phyloP scores from a whole-genome alignment of 2,113 vertebrate species.

The Indicator maculatus region DNA sequence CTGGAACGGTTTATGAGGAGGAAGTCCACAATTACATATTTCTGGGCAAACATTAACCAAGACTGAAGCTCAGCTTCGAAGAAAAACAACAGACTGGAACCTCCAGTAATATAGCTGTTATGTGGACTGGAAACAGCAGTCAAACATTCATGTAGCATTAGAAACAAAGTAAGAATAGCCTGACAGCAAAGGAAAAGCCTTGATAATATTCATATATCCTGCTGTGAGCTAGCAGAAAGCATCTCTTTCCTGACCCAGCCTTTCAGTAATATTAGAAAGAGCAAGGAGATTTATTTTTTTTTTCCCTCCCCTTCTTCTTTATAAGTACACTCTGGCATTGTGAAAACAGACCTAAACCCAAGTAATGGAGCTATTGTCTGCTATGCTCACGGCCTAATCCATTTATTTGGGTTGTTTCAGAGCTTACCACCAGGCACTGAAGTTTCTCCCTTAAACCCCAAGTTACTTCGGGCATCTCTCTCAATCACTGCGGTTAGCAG shows the following conservation, averaged over 20 bases:
- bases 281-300: neutral
- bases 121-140: slow-evolving; percentile 54
- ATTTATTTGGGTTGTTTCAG: slow-evolving; percentile 53
- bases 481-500: slow-evolving; percentile 50
- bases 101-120: slow-evolving; percentile 60
- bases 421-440: neutral
- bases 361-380: slow-evolving; percentile 47
- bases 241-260: neutral
- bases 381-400: neutral
- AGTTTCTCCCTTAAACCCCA: slow-evolving; percentile 53
- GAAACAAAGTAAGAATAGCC: neutral
- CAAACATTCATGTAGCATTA: neutral
- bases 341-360: slow-evolving; percentile 56
- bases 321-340: neutral
- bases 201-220: neutral
- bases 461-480: slow-evolving; percentile 49
- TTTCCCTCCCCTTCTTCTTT: neutral
- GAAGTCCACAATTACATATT: slow-evolving; percentile 91
- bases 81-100: slow-evolving; percentile 75
- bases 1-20: slow-evolving; percentile 87
- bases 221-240: neutral
- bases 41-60: slow-evolving; percentile 92
- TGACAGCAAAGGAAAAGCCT: neutral
- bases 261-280: neutral
- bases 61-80: slow-evolving; percentile 78